Conservation (phyloP, 2,888 invertebrate species). For the Leucoma salicis region DNA sequence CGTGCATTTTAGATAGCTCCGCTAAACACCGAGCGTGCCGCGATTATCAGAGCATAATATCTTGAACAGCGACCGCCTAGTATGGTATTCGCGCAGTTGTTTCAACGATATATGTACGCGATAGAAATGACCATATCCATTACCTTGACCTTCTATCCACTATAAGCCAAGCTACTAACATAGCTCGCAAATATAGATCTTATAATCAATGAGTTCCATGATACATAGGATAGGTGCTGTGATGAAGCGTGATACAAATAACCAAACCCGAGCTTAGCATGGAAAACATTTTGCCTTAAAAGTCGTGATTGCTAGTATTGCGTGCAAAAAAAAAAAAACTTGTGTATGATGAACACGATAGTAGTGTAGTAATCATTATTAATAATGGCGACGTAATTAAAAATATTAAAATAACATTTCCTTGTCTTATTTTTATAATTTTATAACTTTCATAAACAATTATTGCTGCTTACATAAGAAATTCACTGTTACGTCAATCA, state of each 20-base stretch:
- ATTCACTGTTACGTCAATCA: not conserved
- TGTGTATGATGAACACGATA: not conserved
- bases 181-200: not conserved
- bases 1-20: conserved; percentile 64
- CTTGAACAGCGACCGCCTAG: conserved; percentile 35
- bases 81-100: conserved; percentile 34
- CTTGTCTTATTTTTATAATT: not conserved
- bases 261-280: too few relatives aligned
- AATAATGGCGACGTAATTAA: not conserved
- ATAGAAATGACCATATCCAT: conserved; percentile 40
- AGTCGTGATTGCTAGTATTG: too few relatives aligned
- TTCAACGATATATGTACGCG: conserved; percentile 43
- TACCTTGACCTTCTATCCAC: conserved; percentile 50
- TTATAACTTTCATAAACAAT: not conserved
- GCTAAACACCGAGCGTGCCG: conserved; percentile 48
- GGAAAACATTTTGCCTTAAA: too few relatives aligned
- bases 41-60: conserved; percentile 62
- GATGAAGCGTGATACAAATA: too few relatives aligned
- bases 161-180: conserved; percentile 2
- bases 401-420: not conserved
- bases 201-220: too few relatives aligned
- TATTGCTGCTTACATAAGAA: not conserved
- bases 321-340: not conserved
- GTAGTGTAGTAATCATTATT: not conserved
- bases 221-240: too few relatives aligned